Percentiles rank a stretch among this genome's conserved stretches.
phyloP scores from a whole-genome alignment of 2,113 vertebrate genomes.

The Indicator maculatus region DNA sequence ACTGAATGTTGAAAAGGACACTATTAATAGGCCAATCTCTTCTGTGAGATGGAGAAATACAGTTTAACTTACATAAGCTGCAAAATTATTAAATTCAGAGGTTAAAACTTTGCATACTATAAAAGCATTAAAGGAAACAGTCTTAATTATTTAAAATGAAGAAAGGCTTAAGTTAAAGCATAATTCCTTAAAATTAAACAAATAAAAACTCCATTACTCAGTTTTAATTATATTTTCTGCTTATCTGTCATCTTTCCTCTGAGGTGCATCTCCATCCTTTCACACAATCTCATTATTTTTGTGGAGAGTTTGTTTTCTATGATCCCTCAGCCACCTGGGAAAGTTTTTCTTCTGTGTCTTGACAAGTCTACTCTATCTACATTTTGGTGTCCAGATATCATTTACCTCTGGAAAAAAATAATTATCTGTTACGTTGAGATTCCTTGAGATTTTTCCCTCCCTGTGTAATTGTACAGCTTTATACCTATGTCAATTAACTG shows the following conservation, averaged over 20 bases:
- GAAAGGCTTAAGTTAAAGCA: background rate
- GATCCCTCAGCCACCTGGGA: background rate
- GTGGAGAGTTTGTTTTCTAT: background rate
- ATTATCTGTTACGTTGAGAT: background rate
- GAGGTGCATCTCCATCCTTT: background rate
- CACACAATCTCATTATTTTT: background rate
- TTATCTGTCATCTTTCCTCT: background rate
- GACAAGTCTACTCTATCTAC: background rate
- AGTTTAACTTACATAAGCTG: background rate
- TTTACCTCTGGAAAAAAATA: background rate
- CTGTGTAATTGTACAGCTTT: background rate
- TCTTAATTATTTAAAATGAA: background rate
- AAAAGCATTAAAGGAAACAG: background rate
- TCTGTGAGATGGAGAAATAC: background rate
- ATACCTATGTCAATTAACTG: background rate
- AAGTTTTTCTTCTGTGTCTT: background rate
- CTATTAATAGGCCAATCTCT: constrained; percentile 57
- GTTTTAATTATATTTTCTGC: background rate
- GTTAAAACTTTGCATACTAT: background rate
- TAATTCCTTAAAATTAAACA: background rate
- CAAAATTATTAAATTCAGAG: background rate
- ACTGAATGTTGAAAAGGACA: constrained; percentile 38
- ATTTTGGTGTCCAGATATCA: background rate
- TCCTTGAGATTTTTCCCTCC: background rate
- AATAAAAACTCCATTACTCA: background rate